Evolutionary conservation across 1,140 invertebrate species (phyloP), one percentile per base, ranked within the genome.

Genomic region (Mercenaria mercenaria): DNA sequence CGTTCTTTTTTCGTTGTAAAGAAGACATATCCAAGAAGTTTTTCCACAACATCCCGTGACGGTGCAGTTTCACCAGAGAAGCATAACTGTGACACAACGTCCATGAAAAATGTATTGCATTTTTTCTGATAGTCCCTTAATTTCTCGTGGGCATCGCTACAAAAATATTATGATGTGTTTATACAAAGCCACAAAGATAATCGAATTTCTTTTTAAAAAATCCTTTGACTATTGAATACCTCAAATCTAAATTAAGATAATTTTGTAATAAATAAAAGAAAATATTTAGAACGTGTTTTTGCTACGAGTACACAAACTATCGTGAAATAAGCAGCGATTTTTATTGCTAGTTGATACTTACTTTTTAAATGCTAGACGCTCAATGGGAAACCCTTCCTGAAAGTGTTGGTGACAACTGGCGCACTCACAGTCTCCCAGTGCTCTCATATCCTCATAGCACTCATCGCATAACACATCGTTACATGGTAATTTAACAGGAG

Each of bases 81-180:
- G 80, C 93, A 94, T 15, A 94, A 90, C 64, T 92, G 89, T 11
- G 93, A 92, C 23, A 95, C 93, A 15, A 95, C 90, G 1, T 92
- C 91, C 92, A 94, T 94, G 67, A 94, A 93, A n/a, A n/a, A n/a
- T n/a, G n/a, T n/a, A n/a, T n/a, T n/a, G n/a, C n/a, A n/a, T n/a
- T n/a, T n/a, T n/a, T 87, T 72, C 79, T 93, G 87, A 88, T 92
- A 93, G 15, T 37, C n/a, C 18, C 34, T 61, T 3, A 82, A 37
- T 34, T 82, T 32, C 29, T 82, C 43, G 1, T 47, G n/a, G 1
- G 37, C 32, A 26, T 43, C 23, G 15, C 74, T 79, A 20, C 23
- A 37, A 43, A 34, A 43, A n/a, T 41, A 41, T 41, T 1, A 41
- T 3, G 1, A 26, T 4, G 23, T 32, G 29, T 11, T 29, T 23